Conservation (phyloP, 2,797 vertebrate species). For the Euthynnus affinis region DNA sequence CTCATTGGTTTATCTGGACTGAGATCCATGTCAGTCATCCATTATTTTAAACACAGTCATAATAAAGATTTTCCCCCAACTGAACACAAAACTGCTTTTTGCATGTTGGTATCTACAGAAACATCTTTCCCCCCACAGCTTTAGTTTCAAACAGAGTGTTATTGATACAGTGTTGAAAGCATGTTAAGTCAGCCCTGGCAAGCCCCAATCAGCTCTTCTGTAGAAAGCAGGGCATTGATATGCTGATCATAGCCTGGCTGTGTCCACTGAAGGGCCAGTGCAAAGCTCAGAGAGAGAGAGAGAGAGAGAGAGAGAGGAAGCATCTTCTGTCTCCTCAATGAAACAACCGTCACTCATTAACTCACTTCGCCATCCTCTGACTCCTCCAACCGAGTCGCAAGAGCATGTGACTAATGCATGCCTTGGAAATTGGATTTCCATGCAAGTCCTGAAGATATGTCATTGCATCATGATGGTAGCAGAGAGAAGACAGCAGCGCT, state of each 20-base stretch:
- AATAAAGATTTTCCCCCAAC: neutral
- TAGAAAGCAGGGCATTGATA: slow-evolving; percentile 75
- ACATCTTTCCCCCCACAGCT: slow-evolving; percentile 27
- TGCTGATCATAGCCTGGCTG: slow-evolving; percentile 73
- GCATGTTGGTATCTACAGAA: slow-evolving; percentile 36
- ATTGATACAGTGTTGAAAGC: slow-evolving; percentile 70
- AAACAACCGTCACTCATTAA: slow-evolving; percentile 46
- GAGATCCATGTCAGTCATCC: slow-evolving; percentile 16
- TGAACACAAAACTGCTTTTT: slow-evolving; percentile 10
- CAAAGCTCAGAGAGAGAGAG: slow-evolving; percentile 20
- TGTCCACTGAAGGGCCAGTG: slow-evolving; percentile 56
- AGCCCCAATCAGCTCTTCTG: slow-evolving; percentile 46
- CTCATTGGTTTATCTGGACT: slow-evolving; percentile 2
- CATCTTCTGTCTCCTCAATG: slow-evolving; percentile 73
- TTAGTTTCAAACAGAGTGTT: slow-evolving; percentile 60
- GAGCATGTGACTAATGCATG: slow-evolving; percentile 37
- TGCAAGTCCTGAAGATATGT: slow-evolving; percentile 36
- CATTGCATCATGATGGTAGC: slow-evolving; percentile 1
- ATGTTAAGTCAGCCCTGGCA: slow-evolving; percentile 61
- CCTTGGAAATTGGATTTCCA: slow-evolving; percentile 25
- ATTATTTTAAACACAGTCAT: neutral
- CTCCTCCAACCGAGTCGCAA: neutral
- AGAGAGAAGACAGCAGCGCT: neutral
- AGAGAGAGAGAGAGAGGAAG: slow-evolving; percentile 42
- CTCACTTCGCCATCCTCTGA: slow-evolving; percentile 32